Percentiles rank a stretch among this genome's conserved stretches.
Evolutionary conservation across 2,888 invertebrate genomes (phyloP).

Genomic region (Eugnorisma glareosa): DNA sequence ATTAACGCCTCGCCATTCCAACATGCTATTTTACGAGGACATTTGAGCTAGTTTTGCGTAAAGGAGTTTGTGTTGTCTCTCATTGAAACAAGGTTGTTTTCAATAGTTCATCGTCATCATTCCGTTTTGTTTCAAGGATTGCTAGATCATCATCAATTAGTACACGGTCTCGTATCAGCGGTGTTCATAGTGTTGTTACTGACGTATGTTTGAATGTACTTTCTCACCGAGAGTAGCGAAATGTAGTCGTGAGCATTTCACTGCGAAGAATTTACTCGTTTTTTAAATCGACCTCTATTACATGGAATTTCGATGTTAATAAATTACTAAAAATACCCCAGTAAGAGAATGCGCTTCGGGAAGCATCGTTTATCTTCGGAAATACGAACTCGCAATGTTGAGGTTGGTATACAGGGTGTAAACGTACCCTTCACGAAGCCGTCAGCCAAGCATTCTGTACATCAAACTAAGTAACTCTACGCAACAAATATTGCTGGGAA

Average conservation of each 20-base stretch:
- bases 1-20: not conserved
- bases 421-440: too few relatives aligned
- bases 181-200: not conserved
- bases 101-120: not conserved
- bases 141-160: not conserved
- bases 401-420: too few relatives aligned
- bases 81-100: not conserved
- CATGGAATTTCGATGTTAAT: not conserved
- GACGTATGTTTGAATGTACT: not conserved
- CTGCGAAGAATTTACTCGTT: not conserved
- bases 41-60: not conserved
- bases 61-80: slow-evolving; percentile 4
- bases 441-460: too few relatives aligned
- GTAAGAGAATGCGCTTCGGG: not conserved
- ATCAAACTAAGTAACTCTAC: too few relatives aligned
- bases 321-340: not conserved
- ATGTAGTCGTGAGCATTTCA: not conserved
- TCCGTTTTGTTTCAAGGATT: not conserved
- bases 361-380: not conserved
- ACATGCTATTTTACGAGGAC: not conserved
- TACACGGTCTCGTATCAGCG: not conserved
- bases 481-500: too few relatives aligned
- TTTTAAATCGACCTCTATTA: not conserved
- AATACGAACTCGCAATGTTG: not conserved
- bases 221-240: not conserved